A percentile compares a stretch with the other conserved stretches of the same genome.
Conservation (phyloP, 2,797 vertebrate genomes). For the Xenops minutus region DNA sequence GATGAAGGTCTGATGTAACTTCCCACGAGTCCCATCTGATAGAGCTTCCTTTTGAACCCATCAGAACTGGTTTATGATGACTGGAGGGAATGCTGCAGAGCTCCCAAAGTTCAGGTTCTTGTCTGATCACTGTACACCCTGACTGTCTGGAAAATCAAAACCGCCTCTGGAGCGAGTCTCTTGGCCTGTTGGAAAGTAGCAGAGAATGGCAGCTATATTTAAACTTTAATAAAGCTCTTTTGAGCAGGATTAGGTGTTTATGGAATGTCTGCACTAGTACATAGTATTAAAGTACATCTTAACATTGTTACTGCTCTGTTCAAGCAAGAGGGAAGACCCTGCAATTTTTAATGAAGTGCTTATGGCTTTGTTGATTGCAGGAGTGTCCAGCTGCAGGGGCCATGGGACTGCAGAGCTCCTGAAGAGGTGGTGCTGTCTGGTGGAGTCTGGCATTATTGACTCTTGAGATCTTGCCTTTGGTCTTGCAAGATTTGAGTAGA, state of each 20-base stretch:
- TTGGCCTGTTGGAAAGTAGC: not conserved
- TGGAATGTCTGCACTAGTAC: not conserved
- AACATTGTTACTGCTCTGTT: not conserved
- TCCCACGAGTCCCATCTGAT: slow-evolving; percentile 33
- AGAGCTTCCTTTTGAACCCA: slow-evolving; percentile 42
- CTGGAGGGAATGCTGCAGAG: not conserved
- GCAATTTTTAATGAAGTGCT: not conserved
- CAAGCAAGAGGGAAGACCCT: not conserved
- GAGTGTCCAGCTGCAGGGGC: not conserved
- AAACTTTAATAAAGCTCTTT: slow-evolving; percentile 16
- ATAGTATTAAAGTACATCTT: not conserved
- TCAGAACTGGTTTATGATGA: not conserved
- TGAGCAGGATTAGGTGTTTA: slow-evolving; percentile 16
- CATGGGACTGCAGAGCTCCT: not conserved
- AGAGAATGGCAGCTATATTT: slow-evolving; percentile 23
- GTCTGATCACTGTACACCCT: not conserved
- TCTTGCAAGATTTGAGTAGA: not conserved
- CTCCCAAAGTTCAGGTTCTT: slow-evolving; percentile 15
- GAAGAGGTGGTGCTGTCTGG: not conserved
- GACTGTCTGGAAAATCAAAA: slow-evolving; percentile 31
- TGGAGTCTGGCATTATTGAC: not conserved
- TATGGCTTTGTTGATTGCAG: not conserved
- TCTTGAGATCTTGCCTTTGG: not conserved
- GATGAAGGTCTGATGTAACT: slow-evolving; percentile 54
- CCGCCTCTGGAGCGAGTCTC: not conserved